phyloP scores from a whole-genome alignment of 2,113 vertebrate genomes.

The Alligator mississippiensis region DNA sequence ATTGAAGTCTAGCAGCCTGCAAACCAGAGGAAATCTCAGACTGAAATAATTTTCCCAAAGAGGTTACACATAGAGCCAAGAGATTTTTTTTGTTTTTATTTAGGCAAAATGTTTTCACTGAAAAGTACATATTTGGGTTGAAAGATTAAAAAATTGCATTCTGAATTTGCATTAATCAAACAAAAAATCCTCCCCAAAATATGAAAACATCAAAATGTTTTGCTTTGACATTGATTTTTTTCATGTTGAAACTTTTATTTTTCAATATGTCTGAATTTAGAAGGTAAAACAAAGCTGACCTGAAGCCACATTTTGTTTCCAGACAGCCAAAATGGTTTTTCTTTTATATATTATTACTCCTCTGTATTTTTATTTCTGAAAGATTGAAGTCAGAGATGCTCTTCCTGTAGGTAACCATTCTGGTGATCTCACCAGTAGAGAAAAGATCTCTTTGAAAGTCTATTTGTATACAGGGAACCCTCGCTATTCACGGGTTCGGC shows the following conservation, averaged over 20 bases:
- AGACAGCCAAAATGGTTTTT: neutral
- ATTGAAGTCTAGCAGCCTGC: conserved; percentile 12
- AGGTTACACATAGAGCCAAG: too few species aligned
- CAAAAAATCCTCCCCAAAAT: neutral
- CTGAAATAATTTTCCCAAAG: neutral
- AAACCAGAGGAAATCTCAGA: neutral
- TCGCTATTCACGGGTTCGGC: too few species aligned
- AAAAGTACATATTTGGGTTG: too few species aligned
- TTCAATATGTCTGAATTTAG: neutral
- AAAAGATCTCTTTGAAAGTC: too few species aligned
- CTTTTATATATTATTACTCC: neutral
- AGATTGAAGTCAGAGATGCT: neutral
- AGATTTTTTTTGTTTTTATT: too few species aligned
- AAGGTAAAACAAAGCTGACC: neutral
- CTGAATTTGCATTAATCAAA: too few species aligned
- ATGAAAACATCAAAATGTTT: neutral
- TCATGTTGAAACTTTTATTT: neutral
- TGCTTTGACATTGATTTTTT: neutral
- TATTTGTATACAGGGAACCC: too few species aligned
- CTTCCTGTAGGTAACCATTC: too few species aligned
- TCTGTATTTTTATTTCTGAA: neutral
- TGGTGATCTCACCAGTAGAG: too few species aligned
- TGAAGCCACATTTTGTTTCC: neutral
- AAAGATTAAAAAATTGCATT: too few species aligned
- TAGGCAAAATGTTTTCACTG: too few species aligned